Evolutionary conservation across 1,140 invertebrate species (phyloP).

Genomic region (Odontomachus brunneus): DNA sequence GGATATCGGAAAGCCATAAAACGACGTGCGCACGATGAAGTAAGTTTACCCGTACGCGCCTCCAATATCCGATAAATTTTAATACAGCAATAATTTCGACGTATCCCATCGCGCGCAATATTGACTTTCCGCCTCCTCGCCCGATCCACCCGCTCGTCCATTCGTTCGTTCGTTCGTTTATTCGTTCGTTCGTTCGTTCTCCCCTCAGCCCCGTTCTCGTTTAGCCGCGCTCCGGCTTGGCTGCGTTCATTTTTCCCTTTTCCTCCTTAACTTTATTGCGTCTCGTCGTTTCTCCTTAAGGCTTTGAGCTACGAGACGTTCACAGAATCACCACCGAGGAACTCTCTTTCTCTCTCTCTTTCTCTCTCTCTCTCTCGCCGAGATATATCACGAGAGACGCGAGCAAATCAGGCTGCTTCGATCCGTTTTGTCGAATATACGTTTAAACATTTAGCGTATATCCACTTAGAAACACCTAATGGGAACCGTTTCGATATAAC

Average conservation of each 20-base stretch:
- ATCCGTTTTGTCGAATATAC: too few relatives aligned
- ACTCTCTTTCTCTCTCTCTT: background rate
- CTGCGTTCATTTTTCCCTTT: conserved; percentile 3
- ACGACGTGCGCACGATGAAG: conserved; percentile 35
- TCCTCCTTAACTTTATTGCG: conserved; percentile 15
- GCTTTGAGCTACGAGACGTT: background rate
- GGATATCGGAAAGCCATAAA: conserved; percentile 68
- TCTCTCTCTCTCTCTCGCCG: background rate
- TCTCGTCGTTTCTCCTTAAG: background rate
- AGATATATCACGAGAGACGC: background rate
- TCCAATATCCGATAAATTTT: conserved; percentile 50
- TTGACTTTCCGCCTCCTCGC: conserved; percentile 48
- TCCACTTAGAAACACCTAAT: too few relatives aligned
- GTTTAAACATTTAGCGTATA: too few relatives aligned
- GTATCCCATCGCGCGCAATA: conserved; percentile 42
- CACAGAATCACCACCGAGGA: background rate
- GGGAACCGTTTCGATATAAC: too few relatives aligned
- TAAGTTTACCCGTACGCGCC: conserved; percentile 29
- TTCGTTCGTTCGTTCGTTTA: background rate
- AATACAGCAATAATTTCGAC: conserved; percentile 41
- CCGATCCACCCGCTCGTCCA: background rate
- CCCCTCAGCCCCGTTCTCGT: background rate
- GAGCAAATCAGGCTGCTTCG: too few relatives aligned
- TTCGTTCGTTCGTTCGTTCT: conserved; percentile 1
- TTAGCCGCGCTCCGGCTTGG: conserved; percentile 10